A percentile compares a stretch with the other conserved stretches of the same genome.
Evolutionary conservation across 2,888 invertebrate genomes (phyloP).

Genomic region (Ferrisia virgata): DNA sequence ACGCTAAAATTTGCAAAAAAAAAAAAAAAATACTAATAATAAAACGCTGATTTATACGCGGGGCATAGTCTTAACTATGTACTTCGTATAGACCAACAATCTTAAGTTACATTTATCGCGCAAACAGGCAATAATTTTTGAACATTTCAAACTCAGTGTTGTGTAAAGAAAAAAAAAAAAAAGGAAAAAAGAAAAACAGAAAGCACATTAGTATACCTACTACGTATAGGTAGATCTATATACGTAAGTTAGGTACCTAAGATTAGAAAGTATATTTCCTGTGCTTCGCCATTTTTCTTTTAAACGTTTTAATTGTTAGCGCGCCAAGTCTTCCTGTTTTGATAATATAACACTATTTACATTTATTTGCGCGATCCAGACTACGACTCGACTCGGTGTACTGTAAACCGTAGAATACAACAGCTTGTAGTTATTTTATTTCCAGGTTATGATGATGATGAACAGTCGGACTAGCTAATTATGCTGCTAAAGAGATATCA

Average conservation of each 20-base stretch:
- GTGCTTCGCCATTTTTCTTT: neutral
- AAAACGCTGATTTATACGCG: too few relatives aligned
- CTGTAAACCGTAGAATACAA: too few relatives aligned
- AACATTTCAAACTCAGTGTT: neutral
- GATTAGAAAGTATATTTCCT: slow-evolving; percentile 8
- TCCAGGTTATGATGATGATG: neutral
- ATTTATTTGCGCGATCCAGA: neutral
- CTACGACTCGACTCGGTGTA: neutral
- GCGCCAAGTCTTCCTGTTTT: neutral
- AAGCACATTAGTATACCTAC: neutral
- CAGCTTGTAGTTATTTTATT: neutral
- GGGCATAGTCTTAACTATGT: too few relatives aligned
- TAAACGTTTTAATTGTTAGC: neutral
- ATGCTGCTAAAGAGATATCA: neutral
- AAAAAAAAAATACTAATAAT: too few relatives aligned
- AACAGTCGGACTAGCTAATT: neutral
- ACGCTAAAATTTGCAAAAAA: neutral
- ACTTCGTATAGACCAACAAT: too few relatives aligned
- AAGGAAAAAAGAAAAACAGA: neutral
- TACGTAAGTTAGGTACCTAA: too few relatives aligned
- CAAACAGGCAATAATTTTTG: neutral
- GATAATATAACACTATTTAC: neutral
- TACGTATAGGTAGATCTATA: too few relatives aligned
- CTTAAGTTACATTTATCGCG: too few relatives aligned
- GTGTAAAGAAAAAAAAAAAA: neutral